Evolutionary conservation across 2,113 vertebrate species (phyloP).

Genomic region (Dissostichus mawsoni): DNA sequence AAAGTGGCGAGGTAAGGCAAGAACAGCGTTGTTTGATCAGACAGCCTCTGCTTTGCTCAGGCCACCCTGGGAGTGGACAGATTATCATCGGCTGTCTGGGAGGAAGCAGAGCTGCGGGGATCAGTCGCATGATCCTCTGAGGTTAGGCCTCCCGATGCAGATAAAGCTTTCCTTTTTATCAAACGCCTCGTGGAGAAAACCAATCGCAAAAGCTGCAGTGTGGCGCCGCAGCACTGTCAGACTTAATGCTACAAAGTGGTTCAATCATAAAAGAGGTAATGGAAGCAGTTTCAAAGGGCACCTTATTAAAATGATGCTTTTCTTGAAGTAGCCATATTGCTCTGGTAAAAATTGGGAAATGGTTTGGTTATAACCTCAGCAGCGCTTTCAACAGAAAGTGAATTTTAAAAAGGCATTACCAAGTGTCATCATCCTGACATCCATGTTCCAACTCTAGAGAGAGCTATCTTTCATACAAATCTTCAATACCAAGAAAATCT

Average conservation of each 20-base stretch:
- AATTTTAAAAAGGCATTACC: neutral
- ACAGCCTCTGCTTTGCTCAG: conserved; percentile 24
- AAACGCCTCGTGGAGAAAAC: conserved; percentile 38
- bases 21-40: conserved; percentile 34
- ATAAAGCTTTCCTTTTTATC: conserved; percentile 54
- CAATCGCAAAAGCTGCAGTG: conserved; percentile 40
- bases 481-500: neutral
- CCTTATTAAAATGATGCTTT: neutral
- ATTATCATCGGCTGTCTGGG: conserved; percentile 50
- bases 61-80: conserved; percentile 55
- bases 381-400: neutral
- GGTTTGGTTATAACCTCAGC: neutral
- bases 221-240: conserved; percentile 2
- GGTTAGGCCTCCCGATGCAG: conserved; percentile 52
- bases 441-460: neutral
- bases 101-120: conserved; percentile 52
- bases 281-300: conserved; percentile 28
- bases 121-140: conserved; percentile 9
- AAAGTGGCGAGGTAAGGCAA: conserved; percentile 3
- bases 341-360: neutral
- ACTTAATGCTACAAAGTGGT: conserved; percentile 27
- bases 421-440: no score
- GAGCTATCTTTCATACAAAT: neutral
- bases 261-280: conserved; percentile 24
- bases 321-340: neutral